Base-by-base conservation (phyloP, 2,888 invertebrate genomes). In the Eledone cirrhosa region DNA sequence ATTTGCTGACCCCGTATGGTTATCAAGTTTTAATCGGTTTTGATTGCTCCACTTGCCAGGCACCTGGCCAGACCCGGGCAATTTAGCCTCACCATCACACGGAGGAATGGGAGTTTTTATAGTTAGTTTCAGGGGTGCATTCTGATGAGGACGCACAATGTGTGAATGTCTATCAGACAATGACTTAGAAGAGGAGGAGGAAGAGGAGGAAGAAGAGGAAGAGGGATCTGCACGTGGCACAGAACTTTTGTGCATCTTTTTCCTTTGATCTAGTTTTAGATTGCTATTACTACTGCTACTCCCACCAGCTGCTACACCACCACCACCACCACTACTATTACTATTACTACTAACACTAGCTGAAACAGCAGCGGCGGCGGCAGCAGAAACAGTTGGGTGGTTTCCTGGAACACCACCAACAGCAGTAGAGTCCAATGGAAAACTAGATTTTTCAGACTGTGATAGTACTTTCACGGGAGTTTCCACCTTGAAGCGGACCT, bases 71-170 rank as follows among this genome's bases (percentile, higher is more conserved):
- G 29, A 77, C 22, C 77, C 65, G 14, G 77, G 77, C 16, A 59
- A 27, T 47, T 65, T 59, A n/a, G 78, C 48, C 29, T 76, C 78
- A 22, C 22, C 72, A 72, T 72, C 72, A 72, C 33, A 65, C 24
- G 29, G 48, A 76, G 76, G 29, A 29, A 27, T 47, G 13, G 47
- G 65, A 72, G 83, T 84, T 80, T 82, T 85, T 33, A 86, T 86
- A 81, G 83, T 85, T 22, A 86, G 65, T 83, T 86, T 86, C 13
- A 86, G 79, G 13, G 86, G 85, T 13, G 86, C 84, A 48, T 63
- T 69, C 48, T 79, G 65, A 22, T 79, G 72, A 48, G 77, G 79
- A 13, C 41, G 72, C 72, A 72, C 72, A 22, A 72, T 72, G 22
- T 72, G 72, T 22, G 72, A 72, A 33, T 72, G 72, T 41, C 33